Evolutionary conservation across 2,113 vertebrate genomes (phyloP).

Genomic region (Barbus barbus): DNA sequence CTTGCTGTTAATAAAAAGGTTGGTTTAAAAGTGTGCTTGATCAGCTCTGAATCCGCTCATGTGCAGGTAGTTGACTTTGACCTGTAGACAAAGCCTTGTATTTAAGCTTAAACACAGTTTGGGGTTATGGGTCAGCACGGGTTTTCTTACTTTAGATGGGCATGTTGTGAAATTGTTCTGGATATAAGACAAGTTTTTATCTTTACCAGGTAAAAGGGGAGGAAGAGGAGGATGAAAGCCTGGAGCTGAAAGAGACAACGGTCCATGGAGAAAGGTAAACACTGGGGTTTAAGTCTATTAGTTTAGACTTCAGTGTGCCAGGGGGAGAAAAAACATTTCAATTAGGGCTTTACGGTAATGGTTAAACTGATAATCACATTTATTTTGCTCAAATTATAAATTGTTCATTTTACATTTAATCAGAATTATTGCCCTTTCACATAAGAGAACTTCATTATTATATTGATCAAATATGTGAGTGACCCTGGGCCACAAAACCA

Average conservation of each 20-base stretch:
- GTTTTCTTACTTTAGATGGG: background rate
- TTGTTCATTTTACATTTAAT: background rate
- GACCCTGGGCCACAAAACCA: too few species aligned
- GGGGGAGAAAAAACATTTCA: background rate
- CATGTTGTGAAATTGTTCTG: background rate
- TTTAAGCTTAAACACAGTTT: background rate
- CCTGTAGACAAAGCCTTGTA: background rate
- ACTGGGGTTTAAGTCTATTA: too few species aligned
- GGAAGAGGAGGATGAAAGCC: constrained; percentile 87
- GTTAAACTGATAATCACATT: background rate
- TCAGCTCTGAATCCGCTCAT: background rate
- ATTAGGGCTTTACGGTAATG: background rate
- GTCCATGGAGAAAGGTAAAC: constrained; percentile 85
- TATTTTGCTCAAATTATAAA: too few species aligned
- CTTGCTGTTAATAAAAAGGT: background rate
- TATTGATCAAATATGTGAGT: too few species aligned
- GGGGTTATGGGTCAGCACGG: background rate
- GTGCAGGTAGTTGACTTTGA: background rate
- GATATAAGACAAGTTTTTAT: constrained; percentile 21
- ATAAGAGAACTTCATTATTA: background rate
- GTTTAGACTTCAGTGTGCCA: background rate
- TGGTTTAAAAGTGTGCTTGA: background rate
- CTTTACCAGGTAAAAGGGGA: constrained; percentile 85
- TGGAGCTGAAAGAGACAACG: constrained; percentile 86
- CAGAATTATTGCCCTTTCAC: background rate